These are phyloP conservation scores for Nestor notabilis DNA, from an alignment of 2,113 vertebrate genomes.

Conservation along the genomic window DNA sequence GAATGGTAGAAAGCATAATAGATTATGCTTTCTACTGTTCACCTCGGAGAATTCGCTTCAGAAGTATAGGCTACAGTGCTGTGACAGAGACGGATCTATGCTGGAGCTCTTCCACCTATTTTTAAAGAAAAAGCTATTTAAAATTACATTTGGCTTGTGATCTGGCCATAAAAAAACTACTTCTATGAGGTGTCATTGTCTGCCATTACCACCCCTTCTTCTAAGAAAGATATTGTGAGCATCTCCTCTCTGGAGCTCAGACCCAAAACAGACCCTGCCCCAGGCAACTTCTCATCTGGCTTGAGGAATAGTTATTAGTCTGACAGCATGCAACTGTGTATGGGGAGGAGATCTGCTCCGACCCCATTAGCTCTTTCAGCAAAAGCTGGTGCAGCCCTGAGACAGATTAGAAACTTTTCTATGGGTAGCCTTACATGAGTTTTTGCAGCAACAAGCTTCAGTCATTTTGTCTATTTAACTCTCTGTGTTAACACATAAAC, in stretches of 20 bases:
- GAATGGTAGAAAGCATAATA: too few relatives aligned
- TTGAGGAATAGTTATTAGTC: background rate
- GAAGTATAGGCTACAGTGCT: background rate
- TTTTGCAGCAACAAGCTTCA: background rate
- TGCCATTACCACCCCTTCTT: background rate
- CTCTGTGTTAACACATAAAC: background rate
- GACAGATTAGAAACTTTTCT: background rate
- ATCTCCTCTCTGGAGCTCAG: background rate
- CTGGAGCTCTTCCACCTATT: background rate
- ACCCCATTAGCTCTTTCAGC: background rate
- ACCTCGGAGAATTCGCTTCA: background rate
- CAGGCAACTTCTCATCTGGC: background rate
- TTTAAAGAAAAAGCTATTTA: background rate
- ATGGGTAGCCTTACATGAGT: background rate
- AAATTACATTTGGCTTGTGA: background rate
- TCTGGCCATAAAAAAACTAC: background rate
- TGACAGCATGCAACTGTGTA: background rate
- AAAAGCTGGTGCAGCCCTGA: background rate
- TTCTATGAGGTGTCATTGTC: background rate
- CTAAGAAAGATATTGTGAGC: background rate
- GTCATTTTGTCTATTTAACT: background rate
- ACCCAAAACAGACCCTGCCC: background rate
- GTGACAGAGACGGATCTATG: background rate
- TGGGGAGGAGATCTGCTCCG: fast-evolving
- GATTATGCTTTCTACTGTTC: background rate